Percentiles rank a stretch among this genome's conserved stretches.
phyloP scores from a whole-genome alignment of 2,888 invertebrate genomes.

The Torymus texanus region DNA sequence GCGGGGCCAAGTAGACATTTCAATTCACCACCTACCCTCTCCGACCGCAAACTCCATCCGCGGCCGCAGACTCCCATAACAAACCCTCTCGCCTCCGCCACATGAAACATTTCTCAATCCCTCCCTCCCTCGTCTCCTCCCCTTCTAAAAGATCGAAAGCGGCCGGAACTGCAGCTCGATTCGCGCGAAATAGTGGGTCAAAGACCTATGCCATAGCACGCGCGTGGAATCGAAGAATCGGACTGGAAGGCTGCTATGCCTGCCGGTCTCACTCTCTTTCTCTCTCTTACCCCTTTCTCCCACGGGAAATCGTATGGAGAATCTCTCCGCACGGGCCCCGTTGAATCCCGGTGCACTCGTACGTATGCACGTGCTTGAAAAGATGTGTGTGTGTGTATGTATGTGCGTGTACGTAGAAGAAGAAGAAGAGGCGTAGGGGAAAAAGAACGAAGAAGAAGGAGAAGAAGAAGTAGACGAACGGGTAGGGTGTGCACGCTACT shows the following conservation, averaged over 20 bases:
- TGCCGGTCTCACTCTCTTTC: not conserved
- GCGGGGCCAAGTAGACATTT: too few relatives aligned
- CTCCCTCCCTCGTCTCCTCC: too few relatives aligned
- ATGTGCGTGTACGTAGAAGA: not conserved
- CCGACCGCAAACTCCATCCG: too few relatives aligned
- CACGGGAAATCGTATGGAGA: slow-evolving; percentile 53
- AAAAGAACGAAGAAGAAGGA: not conserved
- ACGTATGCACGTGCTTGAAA: not conserved
- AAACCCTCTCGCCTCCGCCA: not conserved
- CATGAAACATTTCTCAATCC: slow-evolving; percentile 8
- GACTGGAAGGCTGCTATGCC: not conserved
- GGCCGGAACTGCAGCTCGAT: not conserved
- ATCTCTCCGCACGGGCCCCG: slow-evolving; percentile 31
- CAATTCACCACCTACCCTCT: too few relatives aligned
- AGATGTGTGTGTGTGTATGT: slow-evolving; percentile 1
- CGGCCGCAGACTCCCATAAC: too few relatives aligned
- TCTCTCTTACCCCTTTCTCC: not conserved
- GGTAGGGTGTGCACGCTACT: not conserved
- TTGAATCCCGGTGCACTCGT: slow-evolving; percentile 27
- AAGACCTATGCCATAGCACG: not conserved
- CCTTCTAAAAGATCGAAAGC: not conserved
- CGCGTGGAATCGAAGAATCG: slow-evolving; percentile 46
- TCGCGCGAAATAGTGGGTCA: not conserved
- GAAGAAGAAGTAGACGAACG: slow-evolving; percentile 30
- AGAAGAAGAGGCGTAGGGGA: not conserved